phyloP scores from a whole-genome alignment of 2,113 vertebrate genomes.

The Notarius lentiginosus region DNA sequence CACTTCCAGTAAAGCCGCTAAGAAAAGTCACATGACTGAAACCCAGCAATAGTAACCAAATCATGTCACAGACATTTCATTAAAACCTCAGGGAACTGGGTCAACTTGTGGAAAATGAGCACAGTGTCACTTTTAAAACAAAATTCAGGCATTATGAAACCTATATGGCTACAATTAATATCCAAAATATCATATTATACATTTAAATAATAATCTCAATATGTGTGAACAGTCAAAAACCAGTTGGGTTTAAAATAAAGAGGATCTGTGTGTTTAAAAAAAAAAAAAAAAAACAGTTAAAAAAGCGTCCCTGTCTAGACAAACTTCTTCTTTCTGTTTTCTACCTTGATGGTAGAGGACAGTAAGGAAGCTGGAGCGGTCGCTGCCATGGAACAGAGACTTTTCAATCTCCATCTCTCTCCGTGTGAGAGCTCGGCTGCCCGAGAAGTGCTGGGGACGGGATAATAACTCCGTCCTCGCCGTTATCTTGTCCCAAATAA shows the following conservation, averaged over 20 bases:
- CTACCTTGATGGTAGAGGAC: conserved; percentile 89
- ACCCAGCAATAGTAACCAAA: no score
- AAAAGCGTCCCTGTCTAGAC: neutral
- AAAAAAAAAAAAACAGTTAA: neutral
- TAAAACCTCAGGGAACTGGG: no score
- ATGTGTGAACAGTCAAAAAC: neutral
- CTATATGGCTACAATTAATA: neutral
- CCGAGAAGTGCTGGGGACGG: conserved; percentile 86
- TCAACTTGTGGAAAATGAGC: no score
- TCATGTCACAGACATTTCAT: no score
- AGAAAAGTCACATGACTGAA: no score
- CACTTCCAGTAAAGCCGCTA: no score
- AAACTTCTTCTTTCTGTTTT: conserved; percentile 44
- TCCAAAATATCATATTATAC: neutral
- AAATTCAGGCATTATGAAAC: neutral
- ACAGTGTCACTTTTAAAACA: no score
- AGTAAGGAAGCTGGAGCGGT: conserved; percentile 83
- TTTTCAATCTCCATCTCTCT: conserved; percentile 95
- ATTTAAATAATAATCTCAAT: neutral
- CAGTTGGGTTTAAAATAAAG: neutral
- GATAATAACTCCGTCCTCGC: conserved; percentile 80
- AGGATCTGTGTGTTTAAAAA: neutral
- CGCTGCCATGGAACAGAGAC: conserved; percentile 87
- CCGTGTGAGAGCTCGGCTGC: conserved; percentile 85
- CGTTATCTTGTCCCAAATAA: conserved; percentile 84